Base-by-base conservation (phyloP, 2,888 invertebrate genomes). In the Drosophila siamana region DNA sequence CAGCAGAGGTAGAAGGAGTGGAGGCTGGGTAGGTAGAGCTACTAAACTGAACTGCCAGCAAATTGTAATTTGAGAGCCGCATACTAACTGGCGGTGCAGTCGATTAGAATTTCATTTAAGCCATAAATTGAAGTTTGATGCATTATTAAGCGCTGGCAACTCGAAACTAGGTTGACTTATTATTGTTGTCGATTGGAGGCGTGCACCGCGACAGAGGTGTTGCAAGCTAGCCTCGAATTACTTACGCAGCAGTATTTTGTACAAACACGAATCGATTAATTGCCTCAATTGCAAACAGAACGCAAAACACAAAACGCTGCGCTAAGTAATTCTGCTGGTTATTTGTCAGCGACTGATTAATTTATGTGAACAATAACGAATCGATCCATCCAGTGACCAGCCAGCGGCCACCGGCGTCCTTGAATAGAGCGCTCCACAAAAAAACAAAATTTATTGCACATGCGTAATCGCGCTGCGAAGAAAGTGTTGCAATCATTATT, bases 251-350 rank as follows among this genome's bases (percentile, higher is more conserved):
- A 46, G 56, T 16, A 26, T 78, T 83, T 78, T 84, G 81, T 66
- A 36, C 43, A n/a, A 64, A 63, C 68, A 72, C 67, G 77, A 66
- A 77, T 78, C 87, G 78, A 84, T 84, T 84, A 84, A 84, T 84
- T 82, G 87, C 76, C 66, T 66, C 78, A 83, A 81, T 69, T 73
- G 51, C 48, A 55, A 60, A 51, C 50, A 52, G n/a, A 28, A 41
- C 13, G n/a, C n/a, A n/a, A n/a, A n/a, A n/a, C n/a, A n/a, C n/a
- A n/a, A n/a, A n/a, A n/a, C n/a, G 46, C 71, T 44, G 57, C 9
- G 40, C 55, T 88, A 88, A 85, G 85, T 85, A 85, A 88, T 85
- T 88, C 85, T 79, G 66, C 70, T 68, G 60, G 85, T 86, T 86
- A 85, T 85, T 85, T 85, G 85, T 85, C 85, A 88, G 69, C 51